Evolutionary conservation across 2,888 invertebrate species (phyloP), one percentile per base, ranked within the genome.

Genomic region (Alloplasta piceator): DNA sequence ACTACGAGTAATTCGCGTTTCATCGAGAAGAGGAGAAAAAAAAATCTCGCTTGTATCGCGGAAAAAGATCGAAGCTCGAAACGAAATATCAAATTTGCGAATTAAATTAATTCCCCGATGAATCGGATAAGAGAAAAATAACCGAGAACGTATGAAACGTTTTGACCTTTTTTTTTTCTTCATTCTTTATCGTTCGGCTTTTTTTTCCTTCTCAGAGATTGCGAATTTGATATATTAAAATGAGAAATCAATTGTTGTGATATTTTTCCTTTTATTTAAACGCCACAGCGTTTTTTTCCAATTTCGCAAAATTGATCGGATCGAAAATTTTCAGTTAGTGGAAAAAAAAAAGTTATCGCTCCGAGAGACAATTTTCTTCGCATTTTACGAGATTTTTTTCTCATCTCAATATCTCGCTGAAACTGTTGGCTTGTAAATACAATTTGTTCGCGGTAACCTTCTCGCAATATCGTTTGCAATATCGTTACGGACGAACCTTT

Each of bases 401-500:
- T 14, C 12, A 7, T 52, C 12, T 52, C 12, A n/a, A 52, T 52
- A 36, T 60, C 70, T 71, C 60, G 48, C 48, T 58, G 60, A 26
- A 3, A 26, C 26, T 26, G 26, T 26, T 26, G 3, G 26, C 26
- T 26, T 26, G 60, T 38, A 48, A 71, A 71, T 60, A 48, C 12
- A 63, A 50, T 66, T 66, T 58, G 46, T 56, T 56, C 66, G 16
- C 66, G 70, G 9, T 38, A 70, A 70, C 58, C 55, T 14, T 52
- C 14, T 52, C 52, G 52, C 52, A 0, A 72, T n/a, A 73, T 63
- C 48, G 63, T 14, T 73, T 52, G 63, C 50, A 73, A 73, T 73
- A 73, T 63, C 72, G 72, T 73, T 50, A 38, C 61, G 63, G 52
- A 63, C 73, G 55, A 73, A 73, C 68, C 26, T 68, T 76, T 76